Base-by-base conservation (phyloP, 2,888 invertebrate species). In the Alviniconcha strummeri region DNA sequence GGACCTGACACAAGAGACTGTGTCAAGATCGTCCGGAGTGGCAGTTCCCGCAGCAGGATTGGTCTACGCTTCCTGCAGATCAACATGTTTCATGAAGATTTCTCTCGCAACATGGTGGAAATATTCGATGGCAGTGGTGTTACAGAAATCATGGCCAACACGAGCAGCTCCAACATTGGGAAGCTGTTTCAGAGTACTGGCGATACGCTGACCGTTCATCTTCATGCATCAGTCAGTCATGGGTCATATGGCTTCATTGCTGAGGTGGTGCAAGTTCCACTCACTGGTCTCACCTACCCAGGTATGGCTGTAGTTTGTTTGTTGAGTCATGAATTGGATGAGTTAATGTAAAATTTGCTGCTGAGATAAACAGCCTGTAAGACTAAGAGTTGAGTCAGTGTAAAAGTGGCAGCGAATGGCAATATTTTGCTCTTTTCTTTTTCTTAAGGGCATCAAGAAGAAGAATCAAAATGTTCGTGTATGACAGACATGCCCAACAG, bases 1-100 rank as follows among this genome's bases (percentile, higher is more conserved):
- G 98, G 98, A 91, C 98, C 98, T 89, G 96, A 96, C 93, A 97
- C 98, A 0, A 97, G 98, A 0, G 99, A 99, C 92, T 99, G 99
- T 92, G 97, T 99, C 0, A 99, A 99, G 94, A 98, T 99, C 89
- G 98, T 99, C 93, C 96, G 98, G 86, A 96, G 96, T 85, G 97
- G 81, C 56, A 86, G 96, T 91, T 95, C 96, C 86, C 96, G 97
- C 0, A 98, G 98, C 92, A 97, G 96, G 17, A 96, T 99, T 90
- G 98, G 98, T 11, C 97, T 99, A 90, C 95, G 93, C 67, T 92
- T 93, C 84, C 88, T 93, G 6, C 93, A 93, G 86, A 86, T 94
- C 75, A 92, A 92, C 84, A 84, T 94, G 74, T 93, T 90, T 85
- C 89, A 92, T 79, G 93, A 94, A 83, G 91, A 91, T 71, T 93